These are phyloP conservation scores for Mycteria americana DNA, from an alignment of 2,797 vertebrate genomes.

Conservation along the genomic window DNA sequence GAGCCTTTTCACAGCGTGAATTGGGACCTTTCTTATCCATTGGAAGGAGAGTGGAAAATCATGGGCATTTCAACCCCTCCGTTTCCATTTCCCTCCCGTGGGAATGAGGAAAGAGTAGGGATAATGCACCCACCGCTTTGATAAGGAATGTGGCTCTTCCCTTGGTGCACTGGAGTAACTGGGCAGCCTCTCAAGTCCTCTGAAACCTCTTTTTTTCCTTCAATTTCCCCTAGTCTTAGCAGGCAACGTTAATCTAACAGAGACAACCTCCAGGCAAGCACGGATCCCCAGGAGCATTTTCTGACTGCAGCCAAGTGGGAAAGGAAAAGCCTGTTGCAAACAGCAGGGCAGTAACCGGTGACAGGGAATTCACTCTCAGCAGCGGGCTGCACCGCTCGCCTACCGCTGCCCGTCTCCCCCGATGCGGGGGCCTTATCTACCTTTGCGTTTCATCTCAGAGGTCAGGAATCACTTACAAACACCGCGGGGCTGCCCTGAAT, in stretches of 20 bases:
- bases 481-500: background rate
- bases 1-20: background rate
- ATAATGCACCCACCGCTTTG: background rate
- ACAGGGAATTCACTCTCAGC: background rate
- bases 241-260: slow-evolving; percentile 18
- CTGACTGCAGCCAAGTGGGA: background rate
- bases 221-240: background rate
- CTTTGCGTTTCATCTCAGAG: background rate
- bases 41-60: background rate
- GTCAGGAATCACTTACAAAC: background rate
- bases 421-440: background rate
- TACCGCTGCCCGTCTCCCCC: background rate
- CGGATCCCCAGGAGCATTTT: background rate
- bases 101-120: background rate
- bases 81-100: background rate
- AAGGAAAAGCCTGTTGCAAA: background rate
- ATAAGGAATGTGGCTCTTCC: background rate
- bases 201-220: background rate
- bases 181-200: background rate
- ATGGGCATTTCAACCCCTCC: background rate
- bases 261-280: background rate
- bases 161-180: background rate
- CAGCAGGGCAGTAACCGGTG: background rate
- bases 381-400: background rate
- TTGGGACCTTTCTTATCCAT: background rate